Evolutionary conservation across 2,888 invertebrate species (phyloP).

Genomic region (Anodontia alba): DNA sequence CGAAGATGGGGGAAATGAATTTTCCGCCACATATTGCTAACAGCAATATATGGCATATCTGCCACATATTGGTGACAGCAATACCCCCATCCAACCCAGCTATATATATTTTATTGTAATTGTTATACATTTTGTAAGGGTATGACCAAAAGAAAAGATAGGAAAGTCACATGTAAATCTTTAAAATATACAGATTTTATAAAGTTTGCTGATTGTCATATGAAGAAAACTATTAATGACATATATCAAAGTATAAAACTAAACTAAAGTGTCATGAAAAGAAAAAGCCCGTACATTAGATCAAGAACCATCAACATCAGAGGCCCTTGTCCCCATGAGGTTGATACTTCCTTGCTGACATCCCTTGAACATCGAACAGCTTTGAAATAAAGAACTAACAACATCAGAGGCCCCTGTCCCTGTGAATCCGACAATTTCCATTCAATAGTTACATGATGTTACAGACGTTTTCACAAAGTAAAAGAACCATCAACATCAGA

Average conservation of each 20-base stretch:
- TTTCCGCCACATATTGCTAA: background rate
- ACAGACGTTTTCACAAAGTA: too few species aligned
- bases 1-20: too few species aligned
- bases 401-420: background rate
- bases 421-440: too few species aligned
- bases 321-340: slow-evolving; percentile 10
- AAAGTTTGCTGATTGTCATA: background rate
- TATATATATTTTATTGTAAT: background rate
- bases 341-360: too few species aligned
- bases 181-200: too few species aligned
- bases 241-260: background rate
- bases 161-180: too few species aligned
- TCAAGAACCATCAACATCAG: background rate
- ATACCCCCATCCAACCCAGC: background rate
- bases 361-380: too few species aligned
- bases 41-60: background rate
- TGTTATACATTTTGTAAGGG: background rate
- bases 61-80: background rate
- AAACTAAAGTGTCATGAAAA: background rate
- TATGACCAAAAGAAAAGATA: background rate
- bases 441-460: too few species aligned
- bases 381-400: background rate
- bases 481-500: background rate
- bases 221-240: background rate
- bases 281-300: background rate